Evolutionary conservation across 2,888 invertebrate species (phyloP), one percentile per base, ranked within the genome.

Genomic region (Drosophila demipolita): DNA sequence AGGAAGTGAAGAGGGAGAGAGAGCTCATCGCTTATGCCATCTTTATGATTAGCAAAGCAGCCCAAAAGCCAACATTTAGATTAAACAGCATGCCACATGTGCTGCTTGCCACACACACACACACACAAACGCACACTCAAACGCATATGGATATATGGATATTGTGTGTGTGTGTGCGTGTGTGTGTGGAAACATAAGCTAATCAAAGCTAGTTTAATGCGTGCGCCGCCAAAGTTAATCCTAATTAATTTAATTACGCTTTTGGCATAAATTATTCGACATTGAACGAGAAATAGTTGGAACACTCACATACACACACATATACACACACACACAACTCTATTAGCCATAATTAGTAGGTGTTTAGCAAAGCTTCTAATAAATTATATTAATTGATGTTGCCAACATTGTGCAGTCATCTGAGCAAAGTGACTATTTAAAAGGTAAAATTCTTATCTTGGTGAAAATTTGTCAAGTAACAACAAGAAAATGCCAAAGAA

Each of bases 131-230:
- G 36, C 8, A 66, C 20, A 58, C 60, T 23, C 23, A 23, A 23
- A 66, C 63, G 69, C 66, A 83, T 66, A 74, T 67, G 87, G 82
- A 75, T 75, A 79, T 75, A 83, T 83, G 78, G 69, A 74, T 86
- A 70, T 80, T 57, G 33, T 52, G 53, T 32, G 12, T 68, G 67
- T 32, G 12, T 68, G 23, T 23, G 67, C 72, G 42, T 64, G 54
- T 20, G 36, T 62, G 52, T 78, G 72, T 68, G 72, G 58, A 60
- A 80, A 79, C 83, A 82, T 89, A 82, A 87, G 89, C 86, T 89
- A 89, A 86, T 86, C 89, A 86, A 89, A 89, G 86, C 89, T 79
- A 85, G 86, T 89, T 89, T 86, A 86, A 86, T 86, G 89, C 89
- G 79, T 79, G 88, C 83, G 83, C 90, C 78, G 83, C 86, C 81